phyloP scores from a whole-genome alignment of 2,797 vertebrate species.

The Coilia nasus region DNA sequence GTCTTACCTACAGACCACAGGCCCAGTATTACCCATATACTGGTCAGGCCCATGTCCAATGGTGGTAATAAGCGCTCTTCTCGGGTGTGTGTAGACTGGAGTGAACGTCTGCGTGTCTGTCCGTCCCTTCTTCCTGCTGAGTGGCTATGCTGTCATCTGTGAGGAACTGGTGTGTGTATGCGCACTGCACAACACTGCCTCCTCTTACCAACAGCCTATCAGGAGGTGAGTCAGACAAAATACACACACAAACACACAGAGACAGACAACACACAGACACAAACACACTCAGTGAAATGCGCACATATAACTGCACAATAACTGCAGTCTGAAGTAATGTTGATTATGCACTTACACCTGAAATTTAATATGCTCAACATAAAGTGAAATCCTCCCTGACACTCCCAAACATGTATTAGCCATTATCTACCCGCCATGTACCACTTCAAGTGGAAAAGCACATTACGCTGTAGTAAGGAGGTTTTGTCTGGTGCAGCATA shows the following conservation, averaged over 20 bases:
- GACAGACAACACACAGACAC: conserved; percentile 27
- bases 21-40: conserved; percentile 24
- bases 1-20: conserved; percentile 66
- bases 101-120: conserved; percentile 29
- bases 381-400: too few species aligned
- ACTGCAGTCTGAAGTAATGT: too few species aligned
- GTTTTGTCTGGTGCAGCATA: too few species aligned
- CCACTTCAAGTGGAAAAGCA: too few species aligned
- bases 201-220: conserved; percentile 49
- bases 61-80: neutral
- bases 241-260: conserved; percentile 31
- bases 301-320: neutral
- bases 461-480: too few species aligned
- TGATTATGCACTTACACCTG: too few species aligned
- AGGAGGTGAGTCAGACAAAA: conserved; percentile 30
- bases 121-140: conserved; percentile 31
- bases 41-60: conserved; percentile 44
- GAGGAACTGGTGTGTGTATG: conserved; percentile 46
- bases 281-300: neutral
- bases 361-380: too few species aligned
- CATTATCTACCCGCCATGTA: too few species aligned
- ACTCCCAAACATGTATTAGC: too few species aligned
- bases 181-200: conserved; percentile 26
- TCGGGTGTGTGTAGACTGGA: conserved; percentile 7
- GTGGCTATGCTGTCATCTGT: conserved; percentile 42